phyloP scores from a whole-genome alignment of 35 echinoderm and acorn worm genomes.

The Strongylocentrotus purpuratus region DNA sequence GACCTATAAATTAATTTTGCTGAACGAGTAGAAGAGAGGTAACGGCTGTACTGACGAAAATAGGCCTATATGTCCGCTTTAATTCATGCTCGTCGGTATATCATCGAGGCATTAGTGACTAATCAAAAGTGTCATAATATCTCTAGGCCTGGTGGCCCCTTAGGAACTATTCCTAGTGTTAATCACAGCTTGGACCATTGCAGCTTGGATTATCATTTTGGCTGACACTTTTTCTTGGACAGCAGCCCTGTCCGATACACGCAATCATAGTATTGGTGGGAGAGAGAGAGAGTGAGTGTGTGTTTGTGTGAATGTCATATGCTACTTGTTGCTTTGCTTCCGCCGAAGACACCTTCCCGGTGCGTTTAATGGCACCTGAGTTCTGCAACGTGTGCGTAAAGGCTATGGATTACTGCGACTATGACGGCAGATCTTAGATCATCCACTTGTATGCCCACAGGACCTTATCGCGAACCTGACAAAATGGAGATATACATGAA shows the following conservation, averaged over 20 bases:
- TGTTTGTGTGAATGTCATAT: not conserved
- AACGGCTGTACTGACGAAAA: not conserved
- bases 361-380: not conserved
- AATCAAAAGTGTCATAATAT: not conserved
- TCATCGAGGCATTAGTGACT: not conserved
- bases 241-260: not conserved
- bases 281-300: not conserved
- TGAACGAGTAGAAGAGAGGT: not conserved
- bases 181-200: not conserved
- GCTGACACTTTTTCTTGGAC: not conserved
- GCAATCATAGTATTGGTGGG: not conserved
- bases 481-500: conserved; percentile 40
- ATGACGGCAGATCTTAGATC: conserved; percentile 30
- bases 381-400: not conserved
- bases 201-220: not conserved
- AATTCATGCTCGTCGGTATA: not conserved
- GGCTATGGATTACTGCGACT: not conserved
- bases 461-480: conserved; percentile 27
- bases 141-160: not conserved
- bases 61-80: not conserved
- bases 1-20: no score
- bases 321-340: not conserved
- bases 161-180: not conserved
- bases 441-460: not conserved
- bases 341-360: not conserved